Percentiles rank a stretch among this genome's conserved stretches.
Conservation (phyloP, 2,888 invertebrate species). For the Hydropsyche betteni region DNA sequence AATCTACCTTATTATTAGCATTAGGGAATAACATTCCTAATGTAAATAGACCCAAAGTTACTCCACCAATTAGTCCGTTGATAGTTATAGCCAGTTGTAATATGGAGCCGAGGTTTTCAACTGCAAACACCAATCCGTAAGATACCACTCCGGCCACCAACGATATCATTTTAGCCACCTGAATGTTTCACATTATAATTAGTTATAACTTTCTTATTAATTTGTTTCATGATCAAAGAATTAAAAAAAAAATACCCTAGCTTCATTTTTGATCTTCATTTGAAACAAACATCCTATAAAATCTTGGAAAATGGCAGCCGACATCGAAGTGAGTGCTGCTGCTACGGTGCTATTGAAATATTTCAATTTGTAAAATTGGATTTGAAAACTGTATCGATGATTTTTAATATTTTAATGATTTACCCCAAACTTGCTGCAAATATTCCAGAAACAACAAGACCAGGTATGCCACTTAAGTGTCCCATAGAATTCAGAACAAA, state of each 20-base stretch:
- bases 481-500: slow-evolving; percentile 89
- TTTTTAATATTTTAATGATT: slow-evolving; percentile 49
- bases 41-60: slow-evolving; percentile 86
- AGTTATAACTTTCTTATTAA: not conserved
- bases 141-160: slow-evolving; percentile 77
- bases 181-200: not conserved
- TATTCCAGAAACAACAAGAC: slow-evolving; percentile 94
- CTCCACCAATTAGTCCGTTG: slow-evolving; percentile 89
- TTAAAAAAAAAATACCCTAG: slow-evolving; percentile 64
- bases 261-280: slow-evolving; percentile 73
- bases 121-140: slow-evolving; percentile 84
- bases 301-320: slow-evolving; percentile 92
- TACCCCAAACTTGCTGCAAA: slow-evolving; percentile 96
- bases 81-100: slow-evolving; percentile 88
- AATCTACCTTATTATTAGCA: slow-evolving; percentile 78
- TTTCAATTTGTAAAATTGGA: not conserved
- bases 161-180: slow-evolving; percentile 71
- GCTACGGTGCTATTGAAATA: slow-evolving; percentile 83
- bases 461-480: slow-evolving; percentile 79
- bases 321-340: slow-evolving; percentile 91
- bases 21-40: slow-evolving; percentile 90
- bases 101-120: slow-evolving; percentile 87
- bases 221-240: slow-evolving; percentile 3
- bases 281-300: slow-evolving; percentile 62
- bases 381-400: not conserved